Evolutionary conservation across 2,888 invertebrate species (phyloP), one percentile per base, ranked within the genome.

Genomic region (Lochmaea capreae): DNA sequence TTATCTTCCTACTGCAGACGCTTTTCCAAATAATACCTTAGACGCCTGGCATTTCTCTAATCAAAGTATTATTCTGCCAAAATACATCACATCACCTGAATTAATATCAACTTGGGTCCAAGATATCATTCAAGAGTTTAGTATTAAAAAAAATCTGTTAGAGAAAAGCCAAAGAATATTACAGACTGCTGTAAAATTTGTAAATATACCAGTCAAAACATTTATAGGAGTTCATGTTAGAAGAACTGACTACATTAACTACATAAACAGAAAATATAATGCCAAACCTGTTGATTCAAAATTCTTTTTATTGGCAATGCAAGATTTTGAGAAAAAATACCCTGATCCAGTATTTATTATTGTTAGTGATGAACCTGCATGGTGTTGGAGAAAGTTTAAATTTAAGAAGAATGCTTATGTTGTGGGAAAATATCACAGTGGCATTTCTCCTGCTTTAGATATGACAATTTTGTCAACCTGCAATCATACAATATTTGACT

Each of bases 161-260:
- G 84, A 86, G 22, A 87, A 88, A 76, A 89, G 89, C 65, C 87
- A 88, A 75, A 87, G 84, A 74, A 71, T 77, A 52, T 63, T 78
- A 62, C 75, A 70, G 22, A n/a, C 57, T 52, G 78, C 77, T 22
- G 73, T 75, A 46, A 71, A 26, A 79, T 79, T 16, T 43, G 9
- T 65, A 57, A 70, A 70, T 26, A 22, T 22, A n/a, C 12, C 63
- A 57, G 42, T 57, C 8, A 26, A 67, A 16, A 86, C 87, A 14
- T 90, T 87, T 78, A 88, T 90, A 16, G 90, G 90, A 65, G 87
- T 91, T 57, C 91, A 91, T 78, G 89, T 90, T 9, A 84, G 90
- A 65, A 85, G 90, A 71, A 90, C 90, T 1, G 91, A 91, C 82
- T 91, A 90, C 81, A 86, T 89, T 46, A 87, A 76, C 10, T 90